Conservation (phyloP, 2,797 vertebrate species). For the Scomberomorus guttatus region DNA sequence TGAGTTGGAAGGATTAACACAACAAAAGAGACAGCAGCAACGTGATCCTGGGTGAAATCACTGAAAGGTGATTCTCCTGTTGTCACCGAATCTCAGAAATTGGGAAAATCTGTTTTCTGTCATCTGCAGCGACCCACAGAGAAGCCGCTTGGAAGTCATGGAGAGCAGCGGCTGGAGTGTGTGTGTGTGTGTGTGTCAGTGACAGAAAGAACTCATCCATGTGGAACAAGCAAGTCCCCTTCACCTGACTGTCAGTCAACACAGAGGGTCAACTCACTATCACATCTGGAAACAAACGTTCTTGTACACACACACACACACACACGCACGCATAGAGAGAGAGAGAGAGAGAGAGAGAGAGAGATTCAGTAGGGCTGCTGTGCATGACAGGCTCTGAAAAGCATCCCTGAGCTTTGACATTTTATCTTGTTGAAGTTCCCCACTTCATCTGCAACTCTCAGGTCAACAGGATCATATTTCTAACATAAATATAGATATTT, state of each 20-base stretch:
- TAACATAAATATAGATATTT: slow-evolving; percentile 1
- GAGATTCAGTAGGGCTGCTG: slow-evolving; percentile 7
- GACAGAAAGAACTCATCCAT: slow-evolving; percentile 51
- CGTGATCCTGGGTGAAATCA: slow-evolving; percentile 60
- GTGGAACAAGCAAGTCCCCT: slow-evolving; percentile 51
- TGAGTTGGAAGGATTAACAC: slow-evolving; percentile 38
- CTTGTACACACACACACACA: not conserved
- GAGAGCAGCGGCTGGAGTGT: not conserved
- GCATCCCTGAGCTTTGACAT: slow-evolving; percentile 13
- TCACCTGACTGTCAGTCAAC: slow-evolving; percentile 37
- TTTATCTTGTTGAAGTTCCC: slow-evolving; percentile 18
- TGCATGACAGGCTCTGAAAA: slow-evolving; percentile 26
- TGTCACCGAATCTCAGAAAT: slow-evolving; percentile 47
- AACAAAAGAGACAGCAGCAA: slow-evolving; percentile 49
- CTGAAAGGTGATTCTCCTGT: slow-evolving; percentile 51
- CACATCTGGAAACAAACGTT: slow-evolving; percentile 45
- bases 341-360: no score
- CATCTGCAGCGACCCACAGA: slow-evolving; percentile 42
- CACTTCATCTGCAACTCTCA: slow-evolving; percentile 8
- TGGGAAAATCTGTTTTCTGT: slow-evolving; percentile 52
- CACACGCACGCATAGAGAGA: slow-evolving; percentile 18
- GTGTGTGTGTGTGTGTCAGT: not conserved
- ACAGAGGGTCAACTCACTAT: slow-evolving; percentile 29
- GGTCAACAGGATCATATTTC: slow-evolving; percentile 3
- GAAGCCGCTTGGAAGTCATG: not conserved